These are phyloP conservation scores for Eupithecia subfuscata DNA, from an alignment of 2,888 invertebrate genomes.

Conservation along the genomic window DNA sequence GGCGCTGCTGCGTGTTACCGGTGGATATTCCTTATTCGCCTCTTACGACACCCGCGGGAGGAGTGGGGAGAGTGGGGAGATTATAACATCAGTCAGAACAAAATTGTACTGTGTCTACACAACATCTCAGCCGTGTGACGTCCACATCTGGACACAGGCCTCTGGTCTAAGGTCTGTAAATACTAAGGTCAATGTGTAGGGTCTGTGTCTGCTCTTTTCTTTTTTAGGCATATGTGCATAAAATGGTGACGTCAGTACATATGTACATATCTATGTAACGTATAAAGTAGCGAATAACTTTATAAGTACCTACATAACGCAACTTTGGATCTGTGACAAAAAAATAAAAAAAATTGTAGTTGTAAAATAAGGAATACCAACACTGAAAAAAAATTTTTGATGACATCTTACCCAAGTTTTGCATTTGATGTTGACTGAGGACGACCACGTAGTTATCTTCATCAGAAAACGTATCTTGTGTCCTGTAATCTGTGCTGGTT, in stretches of 20 bases:
- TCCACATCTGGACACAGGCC: neutral
- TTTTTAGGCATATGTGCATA: too few relatives aligned
- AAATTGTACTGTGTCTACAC: neutral
- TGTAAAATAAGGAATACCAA: neutral
- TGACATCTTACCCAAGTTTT: constrained; percentile 62
- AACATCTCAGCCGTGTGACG: neutral
- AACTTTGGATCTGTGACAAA: too few relatives aligned
- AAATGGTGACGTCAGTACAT: too few relatives aligned
- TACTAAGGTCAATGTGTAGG: neutral
- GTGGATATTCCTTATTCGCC: too few relatives aligned
- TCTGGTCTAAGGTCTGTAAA: too few relatives aligned
- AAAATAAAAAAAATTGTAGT: too few relatives aligned
- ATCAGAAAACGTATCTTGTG: constrained; percentile 52
- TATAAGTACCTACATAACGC: too few relatives aligned
- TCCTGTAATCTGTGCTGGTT: constrained; percentile 40
- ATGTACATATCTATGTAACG: too few relatives aligned
- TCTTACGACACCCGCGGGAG: too few relatives aligned
- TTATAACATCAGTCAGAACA: neutral
- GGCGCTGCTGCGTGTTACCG: too few relatives aligned
- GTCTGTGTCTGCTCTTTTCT: neutral
- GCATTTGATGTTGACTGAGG: constrained; percentile 75
- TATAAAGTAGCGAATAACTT: too few relatives aligned
- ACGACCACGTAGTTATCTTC: constrained; percentile 65
- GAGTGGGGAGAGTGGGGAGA: too few relatives aligned
- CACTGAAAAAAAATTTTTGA: neutral